Evolutionary conservation across 2,888 invertebrate genomes (phyloP).

Genomic region (Bombylius major): DNA sequence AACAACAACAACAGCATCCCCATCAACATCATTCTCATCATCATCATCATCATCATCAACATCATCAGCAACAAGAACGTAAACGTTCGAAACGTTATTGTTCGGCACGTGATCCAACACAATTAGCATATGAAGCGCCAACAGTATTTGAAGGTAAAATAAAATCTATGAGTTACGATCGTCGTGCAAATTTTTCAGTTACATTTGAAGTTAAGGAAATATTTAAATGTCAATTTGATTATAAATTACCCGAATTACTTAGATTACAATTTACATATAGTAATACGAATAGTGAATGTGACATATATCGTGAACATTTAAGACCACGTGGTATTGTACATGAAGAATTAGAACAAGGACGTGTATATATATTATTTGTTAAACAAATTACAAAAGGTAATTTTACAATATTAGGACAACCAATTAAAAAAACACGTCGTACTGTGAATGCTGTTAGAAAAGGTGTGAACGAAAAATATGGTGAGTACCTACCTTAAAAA

Average conservation of each 20-base stretch:
- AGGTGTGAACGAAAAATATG: constrained; percentile 38
- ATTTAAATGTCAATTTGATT: constrained; percentile 45
- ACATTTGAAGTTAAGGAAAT: constrained; percentile 52
- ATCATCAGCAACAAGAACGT: constrained; percentile 20
- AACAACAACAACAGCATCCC: background rate
- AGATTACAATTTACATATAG: constrained; percentile 33
- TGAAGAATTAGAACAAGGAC: constrained; percentile 30
- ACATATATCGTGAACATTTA: constrained; percentile 34
- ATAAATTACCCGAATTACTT: constrained; percentile 28
- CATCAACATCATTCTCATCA: constrained; percentile 13
- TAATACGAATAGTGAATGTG: constrained; percentile 33
- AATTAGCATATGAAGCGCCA: constrained; percentile 50
- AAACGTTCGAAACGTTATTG: constrained; percentile 37
- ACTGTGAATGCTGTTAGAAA: constrained; percentile 29
- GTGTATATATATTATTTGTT: constrained; percentile 34
- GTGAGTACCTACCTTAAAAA: constrained; percentile 25
- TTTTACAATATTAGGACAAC: constrained; percentile 36
- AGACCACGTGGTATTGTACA: constrained; percentile 28
- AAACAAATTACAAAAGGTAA: constrained; percentile 34
- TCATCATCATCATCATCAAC: constrained; percentile 15
- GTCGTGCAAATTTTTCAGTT: constrained; percentile 48
- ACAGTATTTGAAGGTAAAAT: constrained; percentile 55
- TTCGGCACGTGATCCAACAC: constrained; percentile 49
- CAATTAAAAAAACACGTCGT: constrained; percentile 29
- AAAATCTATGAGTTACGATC: constrained; percentile 46